Percentiles rank a stretch among this genome's conserved stretches.
Evolutionary conservation across 2,797 vertebrate species (phyloP).

Genomic region (Etheostoma nigrum): DNA sequence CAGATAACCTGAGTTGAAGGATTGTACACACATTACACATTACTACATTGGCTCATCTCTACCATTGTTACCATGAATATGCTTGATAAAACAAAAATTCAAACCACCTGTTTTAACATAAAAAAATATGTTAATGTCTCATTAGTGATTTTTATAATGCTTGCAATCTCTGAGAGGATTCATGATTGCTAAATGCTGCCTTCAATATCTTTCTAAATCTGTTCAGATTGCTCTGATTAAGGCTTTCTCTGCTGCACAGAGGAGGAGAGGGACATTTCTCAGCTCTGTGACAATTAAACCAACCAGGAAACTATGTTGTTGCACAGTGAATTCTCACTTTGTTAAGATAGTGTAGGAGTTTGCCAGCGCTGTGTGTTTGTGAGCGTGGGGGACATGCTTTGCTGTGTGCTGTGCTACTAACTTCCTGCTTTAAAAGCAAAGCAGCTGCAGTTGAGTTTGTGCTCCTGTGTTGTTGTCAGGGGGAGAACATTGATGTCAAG

Average conservation of each 20-base stretch:
- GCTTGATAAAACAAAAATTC: not conserved
- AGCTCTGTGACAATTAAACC: constrained; percentile 39
- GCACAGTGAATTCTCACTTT: constrained; percentile 43
- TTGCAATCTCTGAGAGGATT: not conserved
- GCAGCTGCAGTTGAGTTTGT: constrained; percentile 38
- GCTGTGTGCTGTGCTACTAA: constrained; percentile 59
- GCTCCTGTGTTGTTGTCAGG: constrained; percentile 68
- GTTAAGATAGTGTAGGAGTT: constrained; percentile 40
- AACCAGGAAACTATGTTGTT: constrained; percentile 66
- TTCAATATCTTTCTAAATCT: not conserved
- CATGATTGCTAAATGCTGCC: not conserved
- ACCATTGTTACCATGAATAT: not conserved
- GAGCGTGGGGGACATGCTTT: constrained; percentile 50
- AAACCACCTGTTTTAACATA: not conserved
- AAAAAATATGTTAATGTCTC: not conserved
- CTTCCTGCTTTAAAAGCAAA: constrained; percentile 68
- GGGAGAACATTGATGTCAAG: constrained; percentile 82
- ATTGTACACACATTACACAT: too few relatives aligned
- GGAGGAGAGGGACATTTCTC: not conserved
- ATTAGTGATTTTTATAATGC: not conserved
- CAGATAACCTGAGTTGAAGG: not conserved
- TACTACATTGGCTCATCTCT: not conserved
- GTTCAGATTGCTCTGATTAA: not conserved
- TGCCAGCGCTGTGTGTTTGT: constrained; percentile 20
- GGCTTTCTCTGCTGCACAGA: constrained; percentile 20